These are phyloP conservation scores for Tipula lateralis DNA, from an alignment of 2,888 invertebrate genomes.

Conservation along the genomic window DNA sequence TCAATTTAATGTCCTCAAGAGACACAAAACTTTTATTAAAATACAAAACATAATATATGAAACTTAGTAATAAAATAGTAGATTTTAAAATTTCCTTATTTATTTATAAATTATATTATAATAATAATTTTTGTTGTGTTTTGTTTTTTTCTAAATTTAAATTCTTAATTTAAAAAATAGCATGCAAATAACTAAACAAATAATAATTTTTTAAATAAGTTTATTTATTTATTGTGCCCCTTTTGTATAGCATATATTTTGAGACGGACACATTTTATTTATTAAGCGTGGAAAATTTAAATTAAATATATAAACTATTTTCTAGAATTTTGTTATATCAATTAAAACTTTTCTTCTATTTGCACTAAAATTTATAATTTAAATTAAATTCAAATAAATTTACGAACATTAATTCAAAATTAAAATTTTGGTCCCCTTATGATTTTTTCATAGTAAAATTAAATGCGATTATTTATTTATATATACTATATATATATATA, in stretches of 20 bases:
- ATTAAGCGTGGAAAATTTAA: conserved; percentile 1
- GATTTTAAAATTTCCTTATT: not conserved
- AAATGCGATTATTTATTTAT: not conserved
- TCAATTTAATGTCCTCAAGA: not conserved
- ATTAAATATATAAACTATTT: not conserved
- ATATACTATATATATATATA: not conserved
- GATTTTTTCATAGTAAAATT: not conserved
- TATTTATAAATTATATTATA: not conserved
- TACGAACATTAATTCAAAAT: conserved; percentile 14
- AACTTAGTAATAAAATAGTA: not conserved
- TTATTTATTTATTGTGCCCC: not conserved
- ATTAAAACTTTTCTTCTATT: not conserved
- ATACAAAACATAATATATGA: not conserved
- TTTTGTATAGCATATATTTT: not conserved
- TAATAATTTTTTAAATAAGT: not conserved
- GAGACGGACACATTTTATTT: not conserved
- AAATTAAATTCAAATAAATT: not conserved
- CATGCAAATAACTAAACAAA: not conserved
- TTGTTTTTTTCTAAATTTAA: not conserved
- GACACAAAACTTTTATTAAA: not conserved
- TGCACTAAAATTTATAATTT: conserved; percentile 3
- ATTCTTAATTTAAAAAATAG: not conserved
- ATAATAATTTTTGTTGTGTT: not conserved
- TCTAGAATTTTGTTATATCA: not conserved
- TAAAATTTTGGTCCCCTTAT: not conserved